Evolutionary conservation across 2,113 vertebrate genomes (phyloP), one percentile per base, ranked within the genome.

Genomic region (Lophochroa leadbeateri): DNA sequence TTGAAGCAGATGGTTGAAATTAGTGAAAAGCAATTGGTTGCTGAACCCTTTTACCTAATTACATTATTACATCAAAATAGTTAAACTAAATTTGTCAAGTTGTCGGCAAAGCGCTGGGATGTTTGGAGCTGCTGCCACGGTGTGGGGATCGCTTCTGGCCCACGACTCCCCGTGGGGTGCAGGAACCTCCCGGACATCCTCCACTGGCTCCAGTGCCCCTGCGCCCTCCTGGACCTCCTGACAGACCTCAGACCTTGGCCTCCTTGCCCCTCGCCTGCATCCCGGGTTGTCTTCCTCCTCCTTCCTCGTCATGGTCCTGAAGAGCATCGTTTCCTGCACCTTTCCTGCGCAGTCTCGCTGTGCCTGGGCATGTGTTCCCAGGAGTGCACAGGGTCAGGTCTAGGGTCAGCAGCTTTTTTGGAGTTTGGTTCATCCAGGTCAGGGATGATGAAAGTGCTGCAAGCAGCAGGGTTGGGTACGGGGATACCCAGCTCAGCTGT

Each of bases 1-100:
- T 98, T 98, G 98, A 98, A 98, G 98, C 99, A 99, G 99, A 99
- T 99, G 99, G 98, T 94, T 98, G 98, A 98, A 98, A 99, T 99
- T 98, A 99, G 97, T 96, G 98, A 94, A 97, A 98, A 16, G 80
- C 98, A 98, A 98, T 98, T 97, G 77, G 94, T 86, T 96, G 96
- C 96, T 96, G 97, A 98, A 97, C 97, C 92, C 82, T 97, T 97
- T 96, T 97, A 97, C 93, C 94, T 97, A 97, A 98, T 98, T 97
- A 98, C 86, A 43, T 97, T 97, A 97, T 95, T 96, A 92, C 92
- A 97, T 94, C 91, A 92, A 97, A 98, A 97, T 94, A 96, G 96
- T 98, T 97, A 46, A 97, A 97, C 87, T 74, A 50, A 91, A 97
- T 96, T 87, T 96, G 88, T 96, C 92, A 86, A n/a, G 82, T 61